Percentiles rank a stretch among this genome's conserved stretches.
These are phyloP conservation scores for Zeus faber DNA, from an alignment of 2,113 vertebrate species.

Conservation along the genomic window DNA sequence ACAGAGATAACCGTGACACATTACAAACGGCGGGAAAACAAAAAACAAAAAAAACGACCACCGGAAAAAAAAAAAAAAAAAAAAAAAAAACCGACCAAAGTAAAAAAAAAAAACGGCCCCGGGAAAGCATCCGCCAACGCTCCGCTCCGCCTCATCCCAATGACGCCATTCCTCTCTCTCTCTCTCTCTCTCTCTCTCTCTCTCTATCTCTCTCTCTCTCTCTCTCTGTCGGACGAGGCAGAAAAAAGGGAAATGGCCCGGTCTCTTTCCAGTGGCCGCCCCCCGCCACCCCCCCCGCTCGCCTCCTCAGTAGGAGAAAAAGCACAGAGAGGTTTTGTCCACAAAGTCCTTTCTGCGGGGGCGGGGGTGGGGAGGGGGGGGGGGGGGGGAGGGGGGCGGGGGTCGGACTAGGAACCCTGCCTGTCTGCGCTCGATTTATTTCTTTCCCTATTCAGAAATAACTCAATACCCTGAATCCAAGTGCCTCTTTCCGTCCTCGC, in stretches of 20 bases:
- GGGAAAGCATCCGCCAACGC: constrained; percentile 45
- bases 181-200: constrained; percentile 22
- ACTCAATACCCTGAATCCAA: constrained; percentile 62
- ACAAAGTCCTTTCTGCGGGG: constrained; percentile 24
- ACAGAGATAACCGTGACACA: constrained; percentile 8
- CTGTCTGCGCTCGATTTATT: constrained; percentile 51
- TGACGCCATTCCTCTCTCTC: constrained; percentile 28
- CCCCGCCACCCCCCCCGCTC: background rate
- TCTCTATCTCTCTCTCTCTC: constrained; percentile 6
- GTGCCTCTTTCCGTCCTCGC: constrained; percentile 35
- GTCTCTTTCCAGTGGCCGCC: constrained; percentile 40
- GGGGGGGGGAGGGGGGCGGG: constrained; percentile 21
- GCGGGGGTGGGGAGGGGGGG: constrained; percentile 24
- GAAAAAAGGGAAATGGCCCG: constrained; percentile 43
- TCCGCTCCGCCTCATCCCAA: constrained; percentile 46
- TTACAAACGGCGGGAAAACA: background rate
- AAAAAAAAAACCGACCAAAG: constrained; percentile 49
- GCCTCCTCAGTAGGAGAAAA: constrained; percentile 14
- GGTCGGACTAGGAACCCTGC: constrained; percentile 50
- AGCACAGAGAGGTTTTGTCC: constrained; percentile 28
- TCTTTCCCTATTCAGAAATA: constrained; percentile 54
- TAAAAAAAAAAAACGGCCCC: constrained; percentile 49
- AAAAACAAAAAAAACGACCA: background rate
- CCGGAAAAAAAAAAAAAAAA: constrained; percentile 26
- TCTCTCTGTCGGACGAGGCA: constrained; percentile 32